A percentile compares a stretch with the other conserved stretches of the same genome.
Conservation (phyloP, 2,888 invertebrate species). For the Diaphora mendica region DNA sequence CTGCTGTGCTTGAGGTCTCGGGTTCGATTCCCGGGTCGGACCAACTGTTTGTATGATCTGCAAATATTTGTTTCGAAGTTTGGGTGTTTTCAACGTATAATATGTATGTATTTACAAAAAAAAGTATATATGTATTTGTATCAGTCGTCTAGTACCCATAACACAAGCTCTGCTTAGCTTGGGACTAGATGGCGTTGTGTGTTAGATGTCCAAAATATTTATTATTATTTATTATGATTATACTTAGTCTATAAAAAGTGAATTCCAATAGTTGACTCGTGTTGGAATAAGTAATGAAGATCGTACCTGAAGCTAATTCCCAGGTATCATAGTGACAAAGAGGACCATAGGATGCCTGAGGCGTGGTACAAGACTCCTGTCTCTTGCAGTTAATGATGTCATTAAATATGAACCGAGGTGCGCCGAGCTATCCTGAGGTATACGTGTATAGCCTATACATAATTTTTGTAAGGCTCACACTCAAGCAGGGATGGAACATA, state of each 20-base stretch:
- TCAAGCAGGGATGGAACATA: conserved; percentile 46
- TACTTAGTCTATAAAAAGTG: background rate
- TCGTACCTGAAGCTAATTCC: conserved; percentile 45
- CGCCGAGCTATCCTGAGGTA: conserved; percentile 31
- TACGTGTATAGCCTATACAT: conserved; percentile 49
- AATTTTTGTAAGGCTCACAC: conserved; percentile 51
- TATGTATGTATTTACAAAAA: too few species aligned
- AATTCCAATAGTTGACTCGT: conserved; percentile 8
- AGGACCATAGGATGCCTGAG: conserved; percentile 54
- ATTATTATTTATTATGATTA: too few species aligned
- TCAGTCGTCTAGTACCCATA: too few species aligned
- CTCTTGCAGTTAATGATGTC: conserved; percentile 82
- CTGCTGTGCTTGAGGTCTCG: too few species aligned
- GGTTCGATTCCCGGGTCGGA: too few species aligned
- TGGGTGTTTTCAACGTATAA: too few species aligned
- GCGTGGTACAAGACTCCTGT: conserved; percentile 66
- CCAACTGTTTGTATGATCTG: too few species aligned
- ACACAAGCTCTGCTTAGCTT: too few species aligned
- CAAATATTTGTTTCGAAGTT: too few species aligned
- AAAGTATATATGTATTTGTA: too few species aligned
- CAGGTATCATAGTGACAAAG: conserved; percentile 55
- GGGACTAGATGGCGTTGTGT: too few species aligned
- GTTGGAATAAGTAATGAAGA: conserved; percentile 31
- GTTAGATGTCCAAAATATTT: too few species aligned
- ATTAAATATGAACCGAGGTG: conserved; percentile 78